Percentiles rank a stretch among this genome's conserved stretches.
phyloP scores from a whole-genome alignment of 2,113 vertebrate species.

The Aix galericulata region DNA sequence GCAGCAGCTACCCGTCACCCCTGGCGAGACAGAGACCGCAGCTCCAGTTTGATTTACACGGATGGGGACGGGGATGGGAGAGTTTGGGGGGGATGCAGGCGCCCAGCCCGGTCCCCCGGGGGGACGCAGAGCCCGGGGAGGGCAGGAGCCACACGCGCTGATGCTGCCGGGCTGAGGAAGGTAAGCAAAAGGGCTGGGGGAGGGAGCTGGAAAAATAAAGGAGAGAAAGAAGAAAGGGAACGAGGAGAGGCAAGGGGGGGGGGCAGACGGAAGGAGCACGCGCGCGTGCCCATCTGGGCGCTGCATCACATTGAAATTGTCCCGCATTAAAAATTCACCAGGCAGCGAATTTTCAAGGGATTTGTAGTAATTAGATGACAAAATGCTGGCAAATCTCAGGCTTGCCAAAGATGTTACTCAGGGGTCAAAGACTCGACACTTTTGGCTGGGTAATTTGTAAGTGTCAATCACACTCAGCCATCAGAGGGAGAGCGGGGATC shows the following conservation, averaged over 20 bases:
- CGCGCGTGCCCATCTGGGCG: slow-evolving; percentile 74
- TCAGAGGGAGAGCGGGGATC: slow-evolving; percentile 79
- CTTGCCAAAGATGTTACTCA: slow-evolving; percentile 94
- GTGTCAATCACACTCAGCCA: slow-evolving; percentile 96
- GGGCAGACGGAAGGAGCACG: background rate
- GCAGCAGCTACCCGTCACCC: background rate
- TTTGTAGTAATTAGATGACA: slow-evolving; percentile 99
- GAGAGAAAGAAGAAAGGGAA: background rate
- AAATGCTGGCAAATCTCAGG: slow-evolving; percentile 94
- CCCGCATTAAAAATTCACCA: slow-evolving; percentile 98
- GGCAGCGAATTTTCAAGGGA: slow-evolving; percentile 95
- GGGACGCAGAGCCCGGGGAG: background rate
- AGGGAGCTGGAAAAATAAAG: background rate
- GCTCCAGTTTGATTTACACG: background rate
- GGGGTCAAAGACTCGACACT: slow-evolving; percentile 98
- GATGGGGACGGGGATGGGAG: background rate
- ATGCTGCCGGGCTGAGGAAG: background rate
- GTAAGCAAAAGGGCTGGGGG: background rate
- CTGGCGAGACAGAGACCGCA: rapidly evolving
- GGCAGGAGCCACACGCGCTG: rapidly evolving
- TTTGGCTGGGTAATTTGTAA: slow-evolving; percentile 99
- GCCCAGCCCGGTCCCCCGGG: rapidly evolving
- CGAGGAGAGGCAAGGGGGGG: background rate
- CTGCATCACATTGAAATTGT: slow-evolving; percentile 79
- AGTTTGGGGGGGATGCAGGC: rapidly evolving